A percentile compares a stretch with the other conserved stretches of the same genome.
Conservation (phyloP, 2,797 vertebrate species). For the Helostoma temminkii region DNA sequence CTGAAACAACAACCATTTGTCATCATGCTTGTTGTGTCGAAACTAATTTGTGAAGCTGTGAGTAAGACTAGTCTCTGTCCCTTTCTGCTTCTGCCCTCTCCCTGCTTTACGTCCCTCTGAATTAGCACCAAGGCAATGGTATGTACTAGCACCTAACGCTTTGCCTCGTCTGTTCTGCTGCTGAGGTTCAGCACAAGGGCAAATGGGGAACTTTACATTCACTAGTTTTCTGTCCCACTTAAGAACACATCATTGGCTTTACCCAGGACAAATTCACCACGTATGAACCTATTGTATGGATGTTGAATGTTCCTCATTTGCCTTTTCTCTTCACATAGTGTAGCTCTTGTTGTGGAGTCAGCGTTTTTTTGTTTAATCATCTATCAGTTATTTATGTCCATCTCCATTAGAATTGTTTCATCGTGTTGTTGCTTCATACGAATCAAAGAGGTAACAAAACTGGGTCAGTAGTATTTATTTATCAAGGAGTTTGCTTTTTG, state of each 20-base stretch:
- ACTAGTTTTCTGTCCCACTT: not conserved
- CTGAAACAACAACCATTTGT: conserved; percentile 53
- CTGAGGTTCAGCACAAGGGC: conserved; percentile 66
- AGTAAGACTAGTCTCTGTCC: conserved; percentile 98
- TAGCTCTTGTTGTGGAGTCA: conserved; percentile 35
- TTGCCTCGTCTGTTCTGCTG: conserved; percentile 78
- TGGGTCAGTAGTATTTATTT: conserved; percentile 23
- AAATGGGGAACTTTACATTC: conserved; percentile 68
- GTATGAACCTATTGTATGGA: not conserved
- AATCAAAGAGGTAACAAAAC: conserved; percentile 4
- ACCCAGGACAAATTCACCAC: not conserved
- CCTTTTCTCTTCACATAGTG: conserved; percentile 53
- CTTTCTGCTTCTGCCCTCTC: conserved; percentile 85
- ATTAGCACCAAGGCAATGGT: conserved; percentile 95
- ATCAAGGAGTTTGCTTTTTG: not conserved
- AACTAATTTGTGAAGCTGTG: conserved; percentile 86
- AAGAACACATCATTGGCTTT: conserved; percentile 16
- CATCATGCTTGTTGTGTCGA: conserved; percentile 73
- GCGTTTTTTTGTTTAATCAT: conserved; percentile 29
- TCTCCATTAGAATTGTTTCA: conserved; percentile 46
- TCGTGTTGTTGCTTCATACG: conserved; percentile 40
- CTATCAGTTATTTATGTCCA: conserved; percentile 50
- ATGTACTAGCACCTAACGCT: conserved; percentile 90
- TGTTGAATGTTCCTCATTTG: conserved; percentile 65
- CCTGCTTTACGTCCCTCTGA: conserved; percentile 91